Base-by-base conservation (phyloP, 2,888 invertebrate species). In the Pollenia labialis region DNA sequence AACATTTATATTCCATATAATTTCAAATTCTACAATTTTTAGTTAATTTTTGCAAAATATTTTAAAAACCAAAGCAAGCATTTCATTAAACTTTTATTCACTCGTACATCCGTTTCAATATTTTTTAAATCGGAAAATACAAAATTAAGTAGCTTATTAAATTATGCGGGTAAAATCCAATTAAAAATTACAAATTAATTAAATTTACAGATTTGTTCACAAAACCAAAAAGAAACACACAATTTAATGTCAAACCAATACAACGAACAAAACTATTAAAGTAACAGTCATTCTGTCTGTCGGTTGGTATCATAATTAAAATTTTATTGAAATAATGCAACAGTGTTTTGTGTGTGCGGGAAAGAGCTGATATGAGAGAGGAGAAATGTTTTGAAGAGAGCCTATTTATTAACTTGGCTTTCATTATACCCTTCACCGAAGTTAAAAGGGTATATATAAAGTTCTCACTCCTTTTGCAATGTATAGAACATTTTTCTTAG, bases 171-270 rank as follows among this genome's bases (percentile, higher is more conserved):
- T 62, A 80, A 85, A 85, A 85, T 80, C 68, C 84, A 80, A 80
- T 85, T 79, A 84, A 84, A 79, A 85, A 54, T 69, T 74, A 69
- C 23, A 79, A 85, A 80, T 85, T 85, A 75, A 85, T 85, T 85
- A 74, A 68, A 80, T 85, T 74, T 60, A 52, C 23, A 74, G 66
- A 74, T 52, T 46, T 76, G 62, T 52, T 18, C 32, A 52, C 18
- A 68, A 16, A 58, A 44, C 32, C 32, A 48, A 58, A 23, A 52
- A 44, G 32, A 71, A 23, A 44, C 42, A 46, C 9, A 32, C 8
- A 44, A 64, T 23, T 23, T 42, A 46, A 60, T 18, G n/a, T 32
- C 14, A 16, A 40, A 60, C 42, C 10, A 40, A 50, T 50, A 18
- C 46, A 64, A 32, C 32, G 14, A 23, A 48, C 18, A 23, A 23